phyloP scores from a whole-genome alignment of 2,113 vertebrate genomes.

The Hemibagrus wyckioides region DNA sequence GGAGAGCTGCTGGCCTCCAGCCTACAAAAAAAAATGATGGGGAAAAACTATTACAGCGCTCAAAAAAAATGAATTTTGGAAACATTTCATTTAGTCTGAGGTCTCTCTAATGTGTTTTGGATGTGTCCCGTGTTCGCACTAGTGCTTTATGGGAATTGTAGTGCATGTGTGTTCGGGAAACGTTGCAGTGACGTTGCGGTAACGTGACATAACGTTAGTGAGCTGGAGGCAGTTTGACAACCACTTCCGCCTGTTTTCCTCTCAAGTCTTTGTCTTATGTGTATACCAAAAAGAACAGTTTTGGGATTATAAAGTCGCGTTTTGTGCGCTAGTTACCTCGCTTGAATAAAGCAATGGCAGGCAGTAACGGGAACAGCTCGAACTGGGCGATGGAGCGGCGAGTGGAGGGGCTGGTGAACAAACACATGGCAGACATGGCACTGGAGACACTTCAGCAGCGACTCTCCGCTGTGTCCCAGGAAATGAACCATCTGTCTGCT shows the following conservation, averaged over 20 bases:
- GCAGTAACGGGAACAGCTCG: constrained; percentile 38
- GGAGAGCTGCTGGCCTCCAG: background rate
- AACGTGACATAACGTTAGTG: constrained; percentile 56
- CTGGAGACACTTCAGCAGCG: constrained; percentile 60
- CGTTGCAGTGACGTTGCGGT: constrained; percentile 64
- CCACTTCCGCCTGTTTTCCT: constrained; percentile 59
- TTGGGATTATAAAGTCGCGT: constrained; percentile 4
- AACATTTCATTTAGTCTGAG: too few relatives aligned
- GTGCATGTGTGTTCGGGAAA: constrained; percentile 61
- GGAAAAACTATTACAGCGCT: background rate
- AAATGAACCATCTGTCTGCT: constrained; percentile 57
- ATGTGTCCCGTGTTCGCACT: background rate
- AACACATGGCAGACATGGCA: constrained; percentile 66
- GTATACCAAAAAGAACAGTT: constrained; percentile 37
- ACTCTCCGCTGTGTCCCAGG: constrained; percentile 56
- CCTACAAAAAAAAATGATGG: background rate
- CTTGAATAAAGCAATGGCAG: constrained; percentile 50
- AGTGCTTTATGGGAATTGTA: constrained; percentile 58
- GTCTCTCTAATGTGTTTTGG: background rate
- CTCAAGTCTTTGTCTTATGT: constrained; percentile 26
- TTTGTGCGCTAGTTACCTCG: background rate
- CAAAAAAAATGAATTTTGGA: background rate
- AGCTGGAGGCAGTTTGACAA: constrained; percentile 34
- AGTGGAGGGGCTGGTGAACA: constrained; percentile 60
- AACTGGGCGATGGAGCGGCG: constrained; percentile 58